Conservation (phyloP, 2,797 vertebrate genomes). For the Rhynchotus rufescens region DNA sequence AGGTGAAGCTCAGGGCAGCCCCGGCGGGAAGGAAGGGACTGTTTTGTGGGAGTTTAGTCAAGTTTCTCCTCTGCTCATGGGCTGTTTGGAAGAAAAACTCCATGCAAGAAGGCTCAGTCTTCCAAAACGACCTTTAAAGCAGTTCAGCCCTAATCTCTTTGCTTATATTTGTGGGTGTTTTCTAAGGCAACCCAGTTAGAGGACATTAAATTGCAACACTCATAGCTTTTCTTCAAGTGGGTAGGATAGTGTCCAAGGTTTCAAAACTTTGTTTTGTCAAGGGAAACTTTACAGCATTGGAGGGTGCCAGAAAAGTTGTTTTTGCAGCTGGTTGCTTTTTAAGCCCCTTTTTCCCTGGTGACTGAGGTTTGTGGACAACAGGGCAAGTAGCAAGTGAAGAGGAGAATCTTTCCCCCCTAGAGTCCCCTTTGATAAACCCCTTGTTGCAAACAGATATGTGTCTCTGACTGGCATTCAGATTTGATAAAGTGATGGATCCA, state of each 20-base stretch:
- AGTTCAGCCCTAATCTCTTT: not conserved
- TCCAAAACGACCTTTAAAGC: not conserved
- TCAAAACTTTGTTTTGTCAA: not conserved
- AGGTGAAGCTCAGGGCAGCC: not conserved
- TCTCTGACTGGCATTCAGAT: not conserved
- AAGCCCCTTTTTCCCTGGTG: not conserved
- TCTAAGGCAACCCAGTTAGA: not conserved
- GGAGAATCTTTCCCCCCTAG: too few species aligned
- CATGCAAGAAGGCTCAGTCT: not conserved
- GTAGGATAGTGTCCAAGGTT: not conserved
- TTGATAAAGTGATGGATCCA: not conserved
- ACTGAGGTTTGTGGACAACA: not conserved
- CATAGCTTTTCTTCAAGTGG: not conserved
- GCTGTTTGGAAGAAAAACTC: not conserved
- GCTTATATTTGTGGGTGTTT: not conserved
- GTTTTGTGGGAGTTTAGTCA: not conserved
- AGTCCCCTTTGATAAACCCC: not conserved
- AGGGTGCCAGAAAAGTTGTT: not conserved
- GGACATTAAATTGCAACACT: too few species aligned
- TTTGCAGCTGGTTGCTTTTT: not conserved
- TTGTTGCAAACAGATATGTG: fast-evolving
- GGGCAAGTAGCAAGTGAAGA: not conserved
- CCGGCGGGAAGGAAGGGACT: not conserved
- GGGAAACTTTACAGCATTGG: not conserved
- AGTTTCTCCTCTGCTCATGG: not conserved